These are phyloP conservation scores for Oreotrochilus melanogaster DNA, from an alignment of 2,113 vertebrate genomes.

Conservation along the genomic window DNA sequence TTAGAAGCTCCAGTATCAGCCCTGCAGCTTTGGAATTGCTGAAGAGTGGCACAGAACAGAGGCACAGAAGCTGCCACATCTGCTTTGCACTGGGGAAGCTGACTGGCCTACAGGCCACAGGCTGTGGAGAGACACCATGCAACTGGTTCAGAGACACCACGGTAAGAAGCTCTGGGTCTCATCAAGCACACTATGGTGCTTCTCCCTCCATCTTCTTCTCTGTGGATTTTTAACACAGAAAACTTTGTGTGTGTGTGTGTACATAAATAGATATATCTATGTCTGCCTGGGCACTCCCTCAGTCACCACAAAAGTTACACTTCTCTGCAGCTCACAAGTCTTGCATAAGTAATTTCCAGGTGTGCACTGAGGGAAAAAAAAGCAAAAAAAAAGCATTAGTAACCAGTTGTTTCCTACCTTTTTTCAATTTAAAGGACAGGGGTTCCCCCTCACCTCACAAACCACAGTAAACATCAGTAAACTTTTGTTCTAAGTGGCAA, in stretches of 20 bases:
- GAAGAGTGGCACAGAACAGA: constrained; percentile 13
- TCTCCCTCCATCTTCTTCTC: not conserved
- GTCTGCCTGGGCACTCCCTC: not conserved
- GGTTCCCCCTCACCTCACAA: no score
- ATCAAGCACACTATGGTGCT: not conserved
- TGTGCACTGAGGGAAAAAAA: not conserved
- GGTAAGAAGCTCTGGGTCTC: not conserved
- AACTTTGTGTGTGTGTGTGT: not conserved
- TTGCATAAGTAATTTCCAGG: not conserved
- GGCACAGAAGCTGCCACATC: not conserved
- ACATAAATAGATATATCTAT: no score
- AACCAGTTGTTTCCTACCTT: not conserved
- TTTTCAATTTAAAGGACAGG: not conserved
- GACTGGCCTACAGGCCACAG: not conserved
- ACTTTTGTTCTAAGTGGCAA: not conserved
- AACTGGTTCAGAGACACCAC: not conserved
- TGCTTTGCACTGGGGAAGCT: not conserved
- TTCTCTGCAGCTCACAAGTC: not conserved
- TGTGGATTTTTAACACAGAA: not conserved
- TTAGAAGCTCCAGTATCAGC: constrained; percentile 29
- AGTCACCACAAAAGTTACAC: not conserved
- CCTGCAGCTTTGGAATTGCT: not conserved
- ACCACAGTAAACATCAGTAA: not conserved
- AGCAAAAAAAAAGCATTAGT: not conserved
- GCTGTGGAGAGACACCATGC: not conserved